Conservation (phyloP, 1,140 invertebrate species). For the Micrasema longulum region DNA sequence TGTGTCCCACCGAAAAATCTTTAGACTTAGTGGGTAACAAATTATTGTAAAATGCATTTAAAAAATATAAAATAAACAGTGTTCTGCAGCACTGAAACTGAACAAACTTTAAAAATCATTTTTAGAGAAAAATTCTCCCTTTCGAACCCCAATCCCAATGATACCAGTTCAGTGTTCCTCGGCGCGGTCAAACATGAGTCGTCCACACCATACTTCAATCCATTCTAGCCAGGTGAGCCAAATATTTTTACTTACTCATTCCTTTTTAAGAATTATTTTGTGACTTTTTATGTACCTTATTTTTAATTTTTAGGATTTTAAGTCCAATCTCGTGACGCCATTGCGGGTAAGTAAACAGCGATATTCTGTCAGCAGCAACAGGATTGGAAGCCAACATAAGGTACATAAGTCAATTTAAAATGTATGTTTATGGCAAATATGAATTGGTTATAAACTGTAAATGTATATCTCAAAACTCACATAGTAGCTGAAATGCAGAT, state of each 20-base stretch:
- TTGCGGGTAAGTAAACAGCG: conserved; percentile 62
- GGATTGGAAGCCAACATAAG: neutral
- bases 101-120: too few species aligned
- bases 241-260: too few species aligned
- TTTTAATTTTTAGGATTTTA: conserved; percentile 57
- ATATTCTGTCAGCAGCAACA: neutral
- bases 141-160: neutral
- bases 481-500: too few species aligned
- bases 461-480: too few species aligned
- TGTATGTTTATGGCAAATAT: too few species aligned
- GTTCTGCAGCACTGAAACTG: too few species aligned
- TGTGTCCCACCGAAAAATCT: too few species aligned
- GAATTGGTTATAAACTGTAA: too few species aligned
- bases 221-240: neutral
- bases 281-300: neutral
- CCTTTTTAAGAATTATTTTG: too few species aligned
- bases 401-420: too few species aligned
- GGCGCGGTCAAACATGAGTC: conserved; percentile 1
- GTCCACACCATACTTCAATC: neutral
- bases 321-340: conserved; percentile 64
- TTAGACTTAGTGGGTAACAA: too few species aligned
- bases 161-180: conserved; percentile 10
- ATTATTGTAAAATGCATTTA: neutral
- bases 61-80: neutral
- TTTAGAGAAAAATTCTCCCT: neutral